These are phyloP conservation scores for Megathymus violae DNA, from an alignment of 1,140 invertebrate species.

Conservation along the genomic window DNA sequence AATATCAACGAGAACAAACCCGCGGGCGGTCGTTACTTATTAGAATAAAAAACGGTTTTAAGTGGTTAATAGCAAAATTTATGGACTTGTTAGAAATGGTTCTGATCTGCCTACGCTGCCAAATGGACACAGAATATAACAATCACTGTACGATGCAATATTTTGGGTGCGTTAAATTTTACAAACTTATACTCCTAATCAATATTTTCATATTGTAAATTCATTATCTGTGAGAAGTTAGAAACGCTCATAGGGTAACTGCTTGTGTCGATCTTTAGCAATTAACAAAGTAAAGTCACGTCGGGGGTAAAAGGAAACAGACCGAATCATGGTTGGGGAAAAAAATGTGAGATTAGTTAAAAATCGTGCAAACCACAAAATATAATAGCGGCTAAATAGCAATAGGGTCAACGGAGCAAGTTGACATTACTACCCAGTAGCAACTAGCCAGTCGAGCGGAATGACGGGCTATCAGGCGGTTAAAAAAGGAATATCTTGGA, in stretches of 20 bases:
- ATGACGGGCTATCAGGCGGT: slow-evolving; percentile 29
- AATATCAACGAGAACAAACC: slow-evolving; percentile 34
- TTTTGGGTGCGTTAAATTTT: no score
- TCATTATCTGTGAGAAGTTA: no score
- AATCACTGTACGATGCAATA: slow-evolving; percentile 11
- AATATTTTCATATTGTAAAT: no score
- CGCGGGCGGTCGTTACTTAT: slow-evolving; percentile 34
- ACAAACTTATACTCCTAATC: no score
- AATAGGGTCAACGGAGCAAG: neutral
- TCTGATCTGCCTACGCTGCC: slow-evolving; percentile 3
- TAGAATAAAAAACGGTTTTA: slow-evolving; percentile 35
- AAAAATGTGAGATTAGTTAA: no score
- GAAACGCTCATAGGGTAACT: neutral
- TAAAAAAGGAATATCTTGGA: slow-evolving; percentile 55
- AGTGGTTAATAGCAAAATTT: slow-evolving; percentile 30
- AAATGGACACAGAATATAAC: slow-evolving; percentile 18
- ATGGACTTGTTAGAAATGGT: slow-evolving; percentile 28
- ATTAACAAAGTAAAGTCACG: no score
- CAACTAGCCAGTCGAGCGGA: slow-evolving; percentile 14
- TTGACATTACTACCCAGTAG: slow-evolving; percentile 1
- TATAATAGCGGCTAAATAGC: no score
- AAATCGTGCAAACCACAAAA: no score
- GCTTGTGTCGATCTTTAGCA: no score
- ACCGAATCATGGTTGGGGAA: no score
- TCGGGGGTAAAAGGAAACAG: no score